phyloP scores from a whole-genome alignment of 64 coral and sea anemone genomes.

The Pocillopora verrucosa region DNA sequence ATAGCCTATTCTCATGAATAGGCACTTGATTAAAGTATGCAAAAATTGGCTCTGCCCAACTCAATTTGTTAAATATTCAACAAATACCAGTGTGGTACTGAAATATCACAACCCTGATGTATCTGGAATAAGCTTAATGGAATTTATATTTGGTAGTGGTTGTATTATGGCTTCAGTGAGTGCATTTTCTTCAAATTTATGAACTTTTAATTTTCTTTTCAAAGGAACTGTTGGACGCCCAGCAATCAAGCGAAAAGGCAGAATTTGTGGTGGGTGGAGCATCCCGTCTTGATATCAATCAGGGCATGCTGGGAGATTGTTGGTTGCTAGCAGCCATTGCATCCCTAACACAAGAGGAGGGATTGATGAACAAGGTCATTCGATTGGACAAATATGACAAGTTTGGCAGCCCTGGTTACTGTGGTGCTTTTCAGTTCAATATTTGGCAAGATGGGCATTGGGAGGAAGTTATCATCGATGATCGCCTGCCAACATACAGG shows the following conservation, averaged over 20 bases:
- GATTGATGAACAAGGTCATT: constrained; percentile 62
- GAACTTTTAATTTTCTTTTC: no score
- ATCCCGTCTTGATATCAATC: constrained; percentile 86
- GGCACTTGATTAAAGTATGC: no score
- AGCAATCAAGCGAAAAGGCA: constrained; percentile 50
- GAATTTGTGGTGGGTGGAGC: constrained; percentile 77
- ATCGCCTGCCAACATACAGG: constrained; percentile 93
- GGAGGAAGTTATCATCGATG: constrained; percentile 82
- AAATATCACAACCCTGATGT: no score
- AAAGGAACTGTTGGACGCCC: constrained; percentile 19
- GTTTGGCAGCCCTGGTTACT: constrained; percentile 47
- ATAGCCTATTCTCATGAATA: no score
- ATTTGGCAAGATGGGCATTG: constrained; percentile 92
- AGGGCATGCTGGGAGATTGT: constrained; percentile 95
- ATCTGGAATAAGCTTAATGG: no score
- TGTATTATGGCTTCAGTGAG: no score
- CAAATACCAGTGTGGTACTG: no score
- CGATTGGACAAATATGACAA: constrained; percentile 47
- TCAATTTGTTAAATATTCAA: no score
- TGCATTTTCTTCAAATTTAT: neutral
- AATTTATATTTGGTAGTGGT: no score
- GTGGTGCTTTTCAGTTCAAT: constrained; percentile 83
- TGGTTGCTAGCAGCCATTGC: constrained; percentile 92
- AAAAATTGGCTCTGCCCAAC: no score
- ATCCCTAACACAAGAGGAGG: constrained; percentile 48